Base-by-base conservation (phyloP, 2,797 vertebrate species). In the Danio albolineatus region DNA sequence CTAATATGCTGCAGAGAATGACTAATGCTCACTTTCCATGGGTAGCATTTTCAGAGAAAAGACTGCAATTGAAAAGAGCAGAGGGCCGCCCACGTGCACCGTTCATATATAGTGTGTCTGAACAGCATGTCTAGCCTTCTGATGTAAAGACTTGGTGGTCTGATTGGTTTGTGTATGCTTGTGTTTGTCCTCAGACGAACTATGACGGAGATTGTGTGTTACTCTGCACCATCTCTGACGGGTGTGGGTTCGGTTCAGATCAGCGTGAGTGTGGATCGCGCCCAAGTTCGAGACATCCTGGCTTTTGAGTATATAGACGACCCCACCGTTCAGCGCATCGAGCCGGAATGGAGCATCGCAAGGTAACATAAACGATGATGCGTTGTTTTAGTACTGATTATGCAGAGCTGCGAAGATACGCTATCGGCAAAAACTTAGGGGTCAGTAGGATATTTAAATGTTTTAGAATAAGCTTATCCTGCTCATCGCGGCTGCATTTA, bases 281-380 rank as follows among this genome's bases (percentile, higher is more conserved):
- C 98, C n/a, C 95, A 91, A n/a, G 93, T 99, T 88, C 92, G 93
- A 72, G 95, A 91, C 85, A 97, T 90, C 19, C 87, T 99, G 85
- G 90, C 91, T 44, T 99, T 98, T 0, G 96, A 98, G 82, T 99
- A 99, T 92, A 98, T 98, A 1, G 96, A 98, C 0, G 97, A 99
- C 81, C 98, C 97, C 0, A 97, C 94, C 0, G 96, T 99, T 21
- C 94, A 95, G 84, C 96, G 96, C 80, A 94, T 99, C 0, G 97
- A 99, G 9, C 97, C 98, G 0, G 96, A 98, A 84, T 99, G 98
- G 98, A 99, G 97, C 92, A 99, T 99, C 2, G 93, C 96, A 80
- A 99, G 97, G 98, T 99, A 89, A 84, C n/a, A 12, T 9, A 56
- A 12, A 56, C 41, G 28, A 12, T 54, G 16, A 17, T 5, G 9